Percentiles rank a stretch among this genome's conserved stretches.
Conservation (phyloP, 2,797 vertebrate species). For the Monodelphis domestica region DNA sequence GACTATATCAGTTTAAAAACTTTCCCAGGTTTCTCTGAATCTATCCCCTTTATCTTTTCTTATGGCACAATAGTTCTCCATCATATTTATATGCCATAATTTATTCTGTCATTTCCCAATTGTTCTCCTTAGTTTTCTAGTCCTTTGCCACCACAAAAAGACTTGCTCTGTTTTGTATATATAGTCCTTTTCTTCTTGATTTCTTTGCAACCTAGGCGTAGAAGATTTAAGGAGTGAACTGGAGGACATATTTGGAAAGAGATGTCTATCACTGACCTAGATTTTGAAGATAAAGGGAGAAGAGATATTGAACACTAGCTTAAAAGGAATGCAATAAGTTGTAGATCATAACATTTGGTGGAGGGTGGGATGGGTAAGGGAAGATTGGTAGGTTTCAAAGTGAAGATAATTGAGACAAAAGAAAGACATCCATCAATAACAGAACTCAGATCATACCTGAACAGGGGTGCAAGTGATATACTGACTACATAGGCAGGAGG, state of each 20-base stretch:
- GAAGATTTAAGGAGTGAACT: conserved; percentile 42
- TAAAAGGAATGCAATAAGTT: not conserved
- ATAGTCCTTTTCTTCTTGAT: too few relatives aligned
- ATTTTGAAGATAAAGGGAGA: not conserved
- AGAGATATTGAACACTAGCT: not conserved
- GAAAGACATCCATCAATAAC: not conserved
- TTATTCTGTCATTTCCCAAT: too few relatives aligned
- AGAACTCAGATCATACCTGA: not conserved
- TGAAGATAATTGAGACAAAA: not conserved
- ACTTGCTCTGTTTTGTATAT: too few relatives aligned
- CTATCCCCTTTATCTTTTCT: too few relatives aligned
- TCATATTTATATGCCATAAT: too few relatives aligned
- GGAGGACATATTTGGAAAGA: conserved; percentile 41
- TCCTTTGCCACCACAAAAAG: too few relatives aligned
- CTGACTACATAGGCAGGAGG: not conserved
- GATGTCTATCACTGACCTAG: not conserved
- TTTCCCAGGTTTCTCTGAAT: too few relatives aligned
- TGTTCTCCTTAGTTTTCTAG: too few relatives aligned
- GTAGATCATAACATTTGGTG: too few relatives aligned
- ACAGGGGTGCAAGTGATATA: not conserved
- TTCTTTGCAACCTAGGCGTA: too few relatives aligned
- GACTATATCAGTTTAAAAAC: too few relatives aligned
- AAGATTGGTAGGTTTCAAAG: not conserved
- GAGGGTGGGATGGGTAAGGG: not conserved
- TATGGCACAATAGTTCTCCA: too few relatives aligned